phyloP scores from a whole-genome alignment of 2,113 vertebrate genomes.

The Myodes glareolus region DNA sequence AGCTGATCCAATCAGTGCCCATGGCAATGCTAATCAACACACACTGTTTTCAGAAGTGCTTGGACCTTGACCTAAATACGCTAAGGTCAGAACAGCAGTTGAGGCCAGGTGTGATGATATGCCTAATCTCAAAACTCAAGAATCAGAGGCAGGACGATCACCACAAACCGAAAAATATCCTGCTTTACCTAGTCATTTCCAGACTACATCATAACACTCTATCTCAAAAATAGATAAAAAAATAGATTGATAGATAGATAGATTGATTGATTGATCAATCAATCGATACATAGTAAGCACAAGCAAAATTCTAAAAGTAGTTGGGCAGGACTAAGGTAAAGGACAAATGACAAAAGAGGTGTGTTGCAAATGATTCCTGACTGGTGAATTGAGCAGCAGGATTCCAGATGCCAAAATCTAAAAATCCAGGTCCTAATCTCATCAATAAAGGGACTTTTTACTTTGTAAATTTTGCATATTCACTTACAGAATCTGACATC shows the following conservation, averaged over 20 bases:
- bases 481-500: neutral
- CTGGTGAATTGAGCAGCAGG: neutral
- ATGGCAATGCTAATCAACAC: neutral
- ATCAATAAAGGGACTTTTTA: neutral
- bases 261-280: too few relatives aligned
- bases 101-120: too few relatives aligned
- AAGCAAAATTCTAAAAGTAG: neutral
- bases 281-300: too few relatives aligned
- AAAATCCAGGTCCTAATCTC: neutral
- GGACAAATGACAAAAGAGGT: neutral
- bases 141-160: neutral
- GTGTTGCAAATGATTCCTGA: conserved; percentile 48
- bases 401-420: neutral
- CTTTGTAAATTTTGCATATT: neutral
- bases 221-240: neutral
- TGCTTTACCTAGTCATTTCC: neutral
- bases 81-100: neutral
- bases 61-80: neutral
- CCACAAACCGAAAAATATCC: neutral
- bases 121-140: neutral
- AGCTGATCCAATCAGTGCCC: neutral
- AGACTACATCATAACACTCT: neutral
- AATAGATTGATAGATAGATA: too few relatives aligned
- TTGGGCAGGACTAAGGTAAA: conserved; percentile 1
- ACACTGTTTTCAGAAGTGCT: neutral